These are phyloP conservation scores for Cromileptes altivelis DNA, from an alignment of 2,113 vertebrate genomes.

Conservation along the genomic window DNA sequence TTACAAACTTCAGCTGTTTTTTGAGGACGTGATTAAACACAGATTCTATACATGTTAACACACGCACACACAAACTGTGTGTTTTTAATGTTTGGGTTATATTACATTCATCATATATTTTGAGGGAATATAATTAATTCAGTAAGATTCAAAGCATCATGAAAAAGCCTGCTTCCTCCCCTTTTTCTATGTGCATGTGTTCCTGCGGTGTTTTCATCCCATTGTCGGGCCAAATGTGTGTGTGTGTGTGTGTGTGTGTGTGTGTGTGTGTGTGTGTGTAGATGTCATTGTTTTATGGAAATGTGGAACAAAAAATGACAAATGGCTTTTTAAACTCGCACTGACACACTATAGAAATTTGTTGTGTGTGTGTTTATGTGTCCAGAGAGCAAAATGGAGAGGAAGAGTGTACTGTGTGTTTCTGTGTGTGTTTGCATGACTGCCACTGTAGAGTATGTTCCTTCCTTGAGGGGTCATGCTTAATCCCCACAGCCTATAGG, in stretches of 20 bases:
- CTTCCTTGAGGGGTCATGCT: slow-evolving; percentile 1
- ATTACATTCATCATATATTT: slow-evolving; percentile 10
- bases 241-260: slow-evolving; percentile 8
- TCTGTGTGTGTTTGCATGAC: slow-evolving; percentile 4
- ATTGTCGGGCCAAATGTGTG: slow-evolving; percentile 34
- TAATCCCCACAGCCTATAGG: slow-evolving; percentile 1
- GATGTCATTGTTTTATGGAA: slow-evolving; percentile 54
- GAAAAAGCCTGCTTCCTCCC: not conserved
- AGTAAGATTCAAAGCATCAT: slow-evolving; percentile 23
- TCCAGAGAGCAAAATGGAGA: slow-evolving; percentile 34
- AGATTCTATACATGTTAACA: not conserved
- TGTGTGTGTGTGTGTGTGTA: slow-evolving; percentile 15
- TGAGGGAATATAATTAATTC: slow-evolving; percentile 27
- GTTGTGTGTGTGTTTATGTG: slow-evolving; percentile 57
- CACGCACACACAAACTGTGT: not conserved
- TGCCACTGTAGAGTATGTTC: not conserved
- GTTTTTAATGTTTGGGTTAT: slow-evolving; percentile 18
- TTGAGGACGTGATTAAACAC: slow-evolving; percentile 11
- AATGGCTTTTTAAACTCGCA: slow-evolving; percentile 74
- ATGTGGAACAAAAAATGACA: slow-evolving; percentile 76
- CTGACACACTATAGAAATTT: slow-evolving; percentile 67
- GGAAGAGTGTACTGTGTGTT: not conserved
- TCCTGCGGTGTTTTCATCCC: not conserved
- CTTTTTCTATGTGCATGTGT: slow-evolving; percentile 1
- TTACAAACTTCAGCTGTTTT: slow-evolving; percentile 12